Evolutionary conservation across 2,797 vertebrate species (phyloP).

Genomic region (Chelon auratus): DNA sequence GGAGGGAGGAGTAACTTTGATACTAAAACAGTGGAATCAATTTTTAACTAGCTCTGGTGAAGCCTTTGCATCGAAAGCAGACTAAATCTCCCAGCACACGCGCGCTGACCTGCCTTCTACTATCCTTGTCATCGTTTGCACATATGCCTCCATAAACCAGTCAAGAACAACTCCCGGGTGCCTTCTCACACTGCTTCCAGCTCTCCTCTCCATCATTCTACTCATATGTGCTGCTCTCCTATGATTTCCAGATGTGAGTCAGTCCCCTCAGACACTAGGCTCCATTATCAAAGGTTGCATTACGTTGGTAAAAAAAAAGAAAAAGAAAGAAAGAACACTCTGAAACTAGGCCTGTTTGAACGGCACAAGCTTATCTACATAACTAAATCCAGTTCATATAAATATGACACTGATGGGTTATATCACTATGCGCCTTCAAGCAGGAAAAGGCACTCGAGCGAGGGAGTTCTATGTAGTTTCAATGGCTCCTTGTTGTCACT

Average conservation of each 20-base stretch:
- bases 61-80: slow-evolving; percentile 7
- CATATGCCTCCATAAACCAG: slow-evolving; percentile 60
- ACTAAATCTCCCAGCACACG: not conserved
- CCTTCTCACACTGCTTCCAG: slow-evolving; percentile 32
- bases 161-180: slow-evolving; percentile 38
- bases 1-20: slow-evolving; percentile 34
- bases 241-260: slow-evolving; percentile 60
- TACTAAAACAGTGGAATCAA: slow-evolving; percentile 7
- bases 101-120: slow-evolving; percentile 17
- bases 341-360: slow-evolving; percentile 16
- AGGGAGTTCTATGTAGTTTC: slow-evolving; percentile 43
- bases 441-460: slow-evolving; percentile 42
- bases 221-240: slow-evolving; percentile 15
- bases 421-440: slow-evolving; percentile 36
- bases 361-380: slow-evolving; percentile 31
- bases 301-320: slow-evolving; percentile 9
- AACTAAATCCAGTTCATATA: slow-evolving; percentile 36
- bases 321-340: slow-evolving; percentile 8
- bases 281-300: slow-evolving; percentile 43
- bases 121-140: slow-evolving; percentile 48
- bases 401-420: slow-evolving; percentile 46
- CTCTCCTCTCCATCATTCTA: slow-evolving; percentile 16
- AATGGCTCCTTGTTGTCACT: slow-evolving; percentile 71
- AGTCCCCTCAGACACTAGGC: slow-evolving; percentile 25
- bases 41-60: slow-evolving; percentile 15